phyloP scores from a whole-genome alignment of 1,140 invertebrate species.

The Cydia pomonella region DNA sequence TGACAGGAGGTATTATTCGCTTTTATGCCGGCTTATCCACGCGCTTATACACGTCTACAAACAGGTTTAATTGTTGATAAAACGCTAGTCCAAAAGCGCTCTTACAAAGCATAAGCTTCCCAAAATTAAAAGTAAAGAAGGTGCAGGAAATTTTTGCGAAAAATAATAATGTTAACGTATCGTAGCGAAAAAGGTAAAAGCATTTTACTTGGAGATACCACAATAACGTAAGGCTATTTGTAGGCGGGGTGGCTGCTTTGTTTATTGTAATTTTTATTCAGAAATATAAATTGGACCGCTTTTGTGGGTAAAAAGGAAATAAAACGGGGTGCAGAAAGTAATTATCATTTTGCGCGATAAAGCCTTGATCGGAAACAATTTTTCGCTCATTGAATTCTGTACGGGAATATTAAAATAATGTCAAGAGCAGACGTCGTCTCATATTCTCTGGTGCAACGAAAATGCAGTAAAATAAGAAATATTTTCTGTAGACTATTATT shows the following conservation, averaged over 20 bases:
- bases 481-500: too few relatives aligned
- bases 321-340: constrained; percentile 9
- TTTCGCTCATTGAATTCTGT: background rate
- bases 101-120: background rate
- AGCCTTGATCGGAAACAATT: background rate
- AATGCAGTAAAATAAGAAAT: background rate
- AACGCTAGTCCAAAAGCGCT: background rate
- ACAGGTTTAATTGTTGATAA: too few relatives aligned
- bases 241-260: constrained; percentile 6
- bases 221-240: constrained; percentile 25
- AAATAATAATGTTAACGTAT: constrained; percentile 19
- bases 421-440: background rate
- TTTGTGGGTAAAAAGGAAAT: constrained; percentile 14
- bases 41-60: too few relatives aligned
- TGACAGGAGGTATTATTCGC: too few relatives aligned
- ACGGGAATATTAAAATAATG: background rate
- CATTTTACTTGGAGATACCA: constrained; percentile 22
- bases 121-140: constrained; percentile 2
- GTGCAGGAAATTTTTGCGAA: background rate
- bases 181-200: constrained; percentile 20
- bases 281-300: constrained; percentile 4
- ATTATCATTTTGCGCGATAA: constrained; percentile 4
- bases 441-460: background rate
- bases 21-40: too few relatives aligned
- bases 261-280: constrained; percentile 30